Evolutionary conservation across 2,113 vertebrate genomes (phyloP).

Genomic region (Plecturocebus donacophilus): DNA sequence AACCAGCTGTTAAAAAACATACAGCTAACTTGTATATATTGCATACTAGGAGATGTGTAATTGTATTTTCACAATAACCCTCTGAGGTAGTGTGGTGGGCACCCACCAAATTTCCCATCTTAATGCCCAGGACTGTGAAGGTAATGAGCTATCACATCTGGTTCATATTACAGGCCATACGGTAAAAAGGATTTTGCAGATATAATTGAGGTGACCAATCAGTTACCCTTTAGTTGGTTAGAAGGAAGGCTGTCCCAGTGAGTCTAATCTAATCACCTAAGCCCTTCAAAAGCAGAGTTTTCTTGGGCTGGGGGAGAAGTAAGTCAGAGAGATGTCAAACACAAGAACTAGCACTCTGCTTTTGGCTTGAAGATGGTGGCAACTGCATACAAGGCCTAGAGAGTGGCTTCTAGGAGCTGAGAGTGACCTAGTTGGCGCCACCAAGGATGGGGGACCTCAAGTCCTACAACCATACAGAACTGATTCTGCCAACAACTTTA

Average conservation of each 20-base stretch:
- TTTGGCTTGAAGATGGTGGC: background rate
- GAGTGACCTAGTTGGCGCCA: accelerated
- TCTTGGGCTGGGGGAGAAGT: background rate
- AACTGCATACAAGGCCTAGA: too few species aligned
- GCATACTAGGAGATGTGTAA: background rate
- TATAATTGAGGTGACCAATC: background rate
- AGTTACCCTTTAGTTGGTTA: background rate
- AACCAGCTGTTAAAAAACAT: background rate
- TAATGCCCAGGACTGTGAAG: background rate
- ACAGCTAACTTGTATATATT: background rate
- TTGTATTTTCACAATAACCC: accelerated
- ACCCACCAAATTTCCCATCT: background rate
- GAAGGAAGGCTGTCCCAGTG: background rate
- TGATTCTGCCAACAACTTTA: background rate
- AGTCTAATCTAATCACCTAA: background rate
- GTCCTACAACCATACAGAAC: background rate
- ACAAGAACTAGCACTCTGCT: accelerated
- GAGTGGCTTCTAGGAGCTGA: background rate
- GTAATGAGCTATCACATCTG: too few species aligned
- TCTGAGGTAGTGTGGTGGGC: too few species aligned
- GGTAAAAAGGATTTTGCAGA: background rate
- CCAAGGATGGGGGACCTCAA: background rate
- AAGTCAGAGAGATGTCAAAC: background rate
- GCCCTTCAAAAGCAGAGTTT: background rate
- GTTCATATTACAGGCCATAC: accelerated